Conservation (phyloP, 2,113 vertebrate species). For the Hypocryptadius cinnamomeus region DNA sequence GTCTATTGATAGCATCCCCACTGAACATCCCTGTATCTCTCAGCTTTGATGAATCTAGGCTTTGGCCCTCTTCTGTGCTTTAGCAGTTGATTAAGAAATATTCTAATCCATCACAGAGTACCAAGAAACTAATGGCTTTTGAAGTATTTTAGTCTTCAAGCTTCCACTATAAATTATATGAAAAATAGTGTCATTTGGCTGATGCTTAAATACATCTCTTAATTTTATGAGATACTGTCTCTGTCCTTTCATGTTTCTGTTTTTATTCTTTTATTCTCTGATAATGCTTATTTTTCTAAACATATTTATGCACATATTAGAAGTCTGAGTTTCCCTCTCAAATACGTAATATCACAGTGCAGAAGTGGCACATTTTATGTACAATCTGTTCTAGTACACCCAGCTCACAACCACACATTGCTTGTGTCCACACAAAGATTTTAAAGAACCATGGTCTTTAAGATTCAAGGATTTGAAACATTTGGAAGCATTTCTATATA, state of each 20-base stretch:
- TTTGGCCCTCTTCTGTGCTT: constrained; percentile 37
- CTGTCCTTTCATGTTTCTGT: neutral
- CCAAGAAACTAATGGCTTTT: constrained; percentile 58
- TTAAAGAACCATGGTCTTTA: constrained; percentile 34
- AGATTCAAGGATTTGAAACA: constrained; percentile 45
- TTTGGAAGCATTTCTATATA: constrained; percentile 42
- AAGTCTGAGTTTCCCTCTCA: constrained; percentile 47
- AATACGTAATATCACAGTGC: constrained; percentile 45
- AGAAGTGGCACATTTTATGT: constrained; percentile 22
- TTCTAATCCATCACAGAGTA: constrained; percentile 51
- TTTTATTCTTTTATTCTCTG: constrained; percentile 42
- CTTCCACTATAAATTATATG: constrained; percentile 32
- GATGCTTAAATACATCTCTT: constrained; percentile 41
- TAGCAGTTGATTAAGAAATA: constrained; percentile 64
- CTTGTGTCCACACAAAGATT: constrained; percentile 3
- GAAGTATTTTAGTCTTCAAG: constrained; percentile 57
- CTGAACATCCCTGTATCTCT: neutral
- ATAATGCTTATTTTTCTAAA: constrained; percentile 45
- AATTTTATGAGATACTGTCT: neutral
- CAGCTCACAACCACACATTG: constrained; percentile 9
- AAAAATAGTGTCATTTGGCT: constrained; percentile 57
- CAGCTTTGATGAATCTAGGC: constrained; percentile 18
- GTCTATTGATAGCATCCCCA: neutral
- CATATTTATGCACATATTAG: constrained; percentile 16
- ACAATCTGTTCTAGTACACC: constrained; percentile 18